phyloP scores from a whole-genome alignment of 2,888 invertebrate species.

The Cerastis rubricosa region DNA sequence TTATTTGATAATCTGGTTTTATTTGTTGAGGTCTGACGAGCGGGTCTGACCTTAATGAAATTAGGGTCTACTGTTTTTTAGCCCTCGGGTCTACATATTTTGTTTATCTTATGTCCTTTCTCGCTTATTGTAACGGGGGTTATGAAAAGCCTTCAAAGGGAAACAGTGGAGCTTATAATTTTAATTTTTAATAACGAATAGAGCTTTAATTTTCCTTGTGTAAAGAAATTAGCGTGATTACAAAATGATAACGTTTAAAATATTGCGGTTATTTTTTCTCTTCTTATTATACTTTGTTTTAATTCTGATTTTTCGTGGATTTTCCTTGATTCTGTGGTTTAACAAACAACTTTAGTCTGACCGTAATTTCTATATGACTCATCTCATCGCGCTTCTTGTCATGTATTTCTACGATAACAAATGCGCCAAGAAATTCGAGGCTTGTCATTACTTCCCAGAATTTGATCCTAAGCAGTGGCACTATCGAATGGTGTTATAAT shows the following conservation, averaged over 20 bases:
- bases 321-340: not conserved
- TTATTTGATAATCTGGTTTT: constrained; percentile 48
- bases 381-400: not conserved
- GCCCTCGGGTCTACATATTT: constrained; percentile 25
- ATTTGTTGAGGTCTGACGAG: constrained; percentile 46
- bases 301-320: not conserved
- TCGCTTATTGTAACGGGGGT: constrained; percentile 20
- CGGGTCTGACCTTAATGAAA: constrained; percentile 38
- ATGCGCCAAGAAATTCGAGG: not conserved
- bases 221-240: not conserved
- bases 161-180: constrained; percentile 11
- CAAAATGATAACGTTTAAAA: not conserved
- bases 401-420: not conserved
- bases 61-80: constrained; percentile 41
- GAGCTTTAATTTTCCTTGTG: not conserved
- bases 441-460: too few relatives aligned
- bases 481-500: too few relatives aligned
- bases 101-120: constrained; percentile 42
- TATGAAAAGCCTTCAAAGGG: constrained; percentile 6
- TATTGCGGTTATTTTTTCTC: not conserved
- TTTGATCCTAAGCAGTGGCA: too few relatives aligned
- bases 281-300: not conserved
- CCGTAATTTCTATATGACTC: not conserved
- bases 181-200: constrained; percentile 24
- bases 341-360: not conserved